Evolutionary conservation across 2,113 vertebrate genomes (phyloP).

Genomic region (Hippocampus mohnikei): DNA sequence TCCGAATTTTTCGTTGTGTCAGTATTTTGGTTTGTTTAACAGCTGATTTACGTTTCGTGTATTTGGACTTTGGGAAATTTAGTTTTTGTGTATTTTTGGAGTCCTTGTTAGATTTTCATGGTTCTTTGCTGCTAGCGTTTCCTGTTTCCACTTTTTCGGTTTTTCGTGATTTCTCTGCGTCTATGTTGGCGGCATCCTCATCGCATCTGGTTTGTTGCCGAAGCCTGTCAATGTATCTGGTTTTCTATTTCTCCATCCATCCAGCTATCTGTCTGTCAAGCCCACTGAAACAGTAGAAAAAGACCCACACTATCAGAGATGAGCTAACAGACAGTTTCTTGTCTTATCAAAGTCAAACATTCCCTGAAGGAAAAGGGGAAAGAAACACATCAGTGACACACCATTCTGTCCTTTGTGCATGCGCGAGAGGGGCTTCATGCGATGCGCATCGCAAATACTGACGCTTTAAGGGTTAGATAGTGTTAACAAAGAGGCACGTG

Average conservation of each 20-base stretch:
- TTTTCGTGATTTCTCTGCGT: too few species aligned
- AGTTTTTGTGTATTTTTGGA: too few species aligned
- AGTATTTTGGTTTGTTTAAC: too few species aligned
- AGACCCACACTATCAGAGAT: constrained; percentile 11
- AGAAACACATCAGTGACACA: constrained; percentile 38
- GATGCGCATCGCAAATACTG: constrained; percentile 1
- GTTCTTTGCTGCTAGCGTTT: too few species aligned
- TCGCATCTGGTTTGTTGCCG: too few species aligned
- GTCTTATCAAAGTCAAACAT: constrained; percentile 47
- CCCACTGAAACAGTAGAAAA: constrained; percentile 12
- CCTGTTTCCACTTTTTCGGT: too few species aligned
- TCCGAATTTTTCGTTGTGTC: too few species aligned
- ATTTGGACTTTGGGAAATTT: too few species aligned
- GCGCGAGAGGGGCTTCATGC: neutral
- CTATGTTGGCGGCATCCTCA: too few species aligned
- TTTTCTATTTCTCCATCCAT: neutral
- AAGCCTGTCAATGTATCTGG: too few species aligned
- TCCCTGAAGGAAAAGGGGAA: constrained; percentile 40
- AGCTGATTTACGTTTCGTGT: too few species aligned
- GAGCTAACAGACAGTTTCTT: constrained; percentile 16
- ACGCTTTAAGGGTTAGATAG: neutral
- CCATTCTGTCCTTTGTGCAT: neutral
- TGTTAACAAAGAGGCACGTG: neutral
- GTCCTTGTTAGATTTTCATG: too few species aligned
- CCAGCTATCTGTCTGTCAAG: neutral